Conservation (phyloP, 1,140 invertebrate genomes). For the Conus betulinus region DNA sequence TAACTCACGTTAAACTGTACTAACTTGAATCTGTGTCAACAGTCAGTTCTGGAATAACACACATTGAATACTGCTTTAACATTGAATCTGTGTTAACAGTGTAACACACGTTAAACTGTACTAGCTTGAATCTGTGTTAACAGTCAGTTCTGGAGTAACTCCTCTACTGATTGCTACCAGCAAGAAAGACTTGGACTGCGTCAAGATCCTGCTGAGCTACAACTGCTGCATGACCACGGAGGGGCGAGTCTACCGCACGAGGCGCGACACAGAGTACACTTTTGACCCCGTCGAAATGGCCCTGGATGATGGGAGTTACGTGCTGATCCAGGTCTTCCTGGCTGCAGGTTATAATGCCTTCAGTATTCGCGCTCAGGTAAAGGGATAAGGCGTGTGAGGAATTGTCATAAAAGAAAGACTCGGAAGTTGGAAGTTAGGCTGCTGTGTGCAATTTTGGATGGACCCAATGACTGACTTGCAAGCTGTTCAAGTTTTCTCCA, state of each 20-base stretch:
- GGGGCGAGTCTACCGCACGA: conserved; percentile 22
- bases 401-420: background rate
- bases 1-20: too few relatives aligned
- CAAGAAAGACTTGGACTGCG: conserved; percentile 35
- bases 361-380: conserved; percentile 7
- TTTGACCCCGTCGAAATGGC: conserved; percentile 42
- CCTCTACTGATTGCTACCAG: conserved; percentile 50
- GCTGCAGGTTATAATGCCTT: conserved; percentile 41
- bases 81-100: too few relatives aligned
- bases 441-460: too few relatives aligned
- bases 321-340: conserved; percentile 31
- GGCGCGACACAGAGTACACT: conserved; percentile 27
- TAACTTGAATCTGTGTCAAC: too few relatives aligned
- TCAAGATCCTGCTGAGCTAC: conserved; percentile 42
- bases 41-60: too few relatives aligned
- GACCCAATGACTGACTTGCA: too few relatives aligned
- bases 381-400: background rate
- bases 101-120: too few relatives aligned
- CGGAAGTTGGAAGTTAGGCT: too few relatives aligned
- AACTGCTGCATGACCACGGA: conserved; percentile 30
- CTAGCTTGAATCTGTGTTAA: background rate
- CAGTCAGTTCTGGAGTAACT: conserved; percentile 50
- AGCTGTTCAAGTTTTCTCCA: too few relatives aligned
- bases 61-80: too few relatives aligned
- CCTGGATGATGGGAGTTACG: conserved; percentile 31